Conservation (phyloP, 2,888 invertebrate species). For the Limenitis arthemis region DNA sequence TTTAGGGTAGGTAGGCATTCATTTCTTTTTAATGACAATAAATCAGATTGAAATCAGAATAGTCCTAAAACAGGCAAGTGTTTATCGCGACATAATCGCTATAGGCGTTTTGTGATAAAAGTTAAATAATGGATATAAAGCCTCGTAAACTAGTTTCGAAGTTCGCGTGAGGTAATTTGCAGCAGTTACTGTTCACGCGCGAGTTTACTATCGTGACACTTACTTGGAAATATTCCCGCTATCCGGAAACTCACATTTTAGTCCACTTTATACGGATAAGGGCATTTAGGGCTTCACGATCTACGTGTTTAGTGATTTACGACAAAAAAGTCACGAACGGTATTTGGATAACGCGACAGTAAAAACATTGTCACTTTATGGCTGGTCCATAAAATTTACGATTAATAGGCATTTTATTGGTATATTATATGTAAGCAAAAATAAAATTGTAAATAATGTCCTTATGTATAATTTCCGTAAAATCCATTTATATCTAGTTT, state of each 20-base stretch:
- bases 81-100: conserved; percentile 44
- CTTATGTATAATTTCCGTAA: not conserved
- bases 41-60: not conserved
- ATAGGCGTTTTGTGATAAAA: conserved; percentile 41
- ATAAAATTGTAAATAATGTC: not conserved
- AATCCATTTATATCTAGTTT: too few species aligned
- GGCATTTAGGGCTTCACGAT: conserved; percentile 22
- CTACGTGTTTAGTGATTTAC: conserved; percentile 26
- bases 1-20: not conserved
- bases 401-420: not conserved
- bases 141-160: conserved; percentile 37
- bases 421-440: not conserved
- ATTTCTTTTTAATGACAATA: not conserved
- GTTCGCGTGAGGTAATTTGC: conserved; percentile 50
- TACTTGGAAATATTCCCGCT: conserved; percentile 24
- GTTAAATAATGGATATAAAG: conserved; percentile 46
- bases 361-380: conserved; percentile 16
- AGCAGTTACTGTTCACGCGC: conserved; percentile 27
- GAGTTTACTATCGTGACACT: conserved; percentile 29
- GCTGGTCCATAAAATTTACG: conserved; percentile 8
- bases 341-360: conserved; percentile 10
- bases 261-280: conserved; percentile 20
- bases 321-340: conserved; percentile 24
- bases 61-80: conserved; percentile 30
- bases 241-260: conserved; percentile 20